Percentiles rank a stretch among this genome's conserved stretches.
Evolutionary conservation across 1,140 invertebrate species (phyloP).

Genomic region (Drosophila seguyi): DNA sequence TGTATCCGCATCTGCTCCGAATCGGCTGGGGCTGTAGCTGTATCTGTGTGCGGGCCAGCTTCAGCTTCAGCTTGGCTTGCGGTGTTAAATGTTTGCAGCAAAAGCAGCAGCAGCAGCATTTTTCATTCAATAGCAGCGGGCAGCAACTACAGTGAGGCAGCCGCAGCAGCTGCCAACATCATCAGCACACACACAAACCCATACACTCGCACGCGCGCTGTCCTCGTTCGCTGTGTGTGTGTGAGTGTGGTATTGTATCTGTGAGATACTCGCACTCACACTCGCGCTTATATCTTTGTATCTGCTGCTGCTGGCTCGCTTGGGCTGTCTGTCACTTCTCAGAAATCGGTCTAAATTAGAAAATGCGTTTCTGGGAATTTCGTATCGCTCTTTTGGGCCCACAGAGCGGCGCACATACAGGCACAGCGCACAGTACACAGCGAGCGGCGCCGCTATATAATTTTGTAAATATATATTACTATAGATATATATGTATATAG

Average conservation of each 20-base stretch:
- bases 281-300: constrained; percentile 36
- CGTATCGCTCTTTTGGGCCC: constrained; percentile 79
- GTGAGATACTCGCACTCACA: constrained; percentile 19
- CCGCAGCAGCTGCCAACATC: constrained; percentile 69
- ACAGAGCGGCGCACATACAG: constrained; percentile 43
- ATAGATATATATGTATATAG: constrained; percentile 25
- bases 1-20: constrained; percentile 46
- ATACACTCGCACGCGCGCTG: constrained; percentile 20
- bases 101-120: constrained; percentile 53
- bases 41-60: constrained; percentile 65
- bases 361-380: constrained; percentile 85
- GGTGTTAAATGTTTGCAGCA: constrained; percentile 81
- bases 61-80: constrained; percentile 71
- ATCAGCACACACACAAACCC: constrained; percentile 42
- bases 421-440: constrained; percentile 7
- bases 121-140: constrained; percentile 76
- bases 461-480: constrained; percentile 45
- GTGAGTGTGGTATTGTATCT: constrained; percentile 32
- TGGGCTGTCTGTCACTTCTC: constrained; percentile 80
- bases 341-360: constrained; percentile 85
- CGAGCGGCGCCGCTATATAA: constrained; percentile 39
- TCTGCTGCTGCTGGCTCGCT: constrained; percentile 46
- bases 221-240: constrained; percentile 36
- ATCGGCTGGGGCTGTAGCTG: constrained; percentile 26
- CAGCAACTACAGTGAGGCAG: constrained; percentile 17